Base-by-base conservation (phyloP, 2,888 invertebrate genomes). In the Apoda limacodes region DNA sequence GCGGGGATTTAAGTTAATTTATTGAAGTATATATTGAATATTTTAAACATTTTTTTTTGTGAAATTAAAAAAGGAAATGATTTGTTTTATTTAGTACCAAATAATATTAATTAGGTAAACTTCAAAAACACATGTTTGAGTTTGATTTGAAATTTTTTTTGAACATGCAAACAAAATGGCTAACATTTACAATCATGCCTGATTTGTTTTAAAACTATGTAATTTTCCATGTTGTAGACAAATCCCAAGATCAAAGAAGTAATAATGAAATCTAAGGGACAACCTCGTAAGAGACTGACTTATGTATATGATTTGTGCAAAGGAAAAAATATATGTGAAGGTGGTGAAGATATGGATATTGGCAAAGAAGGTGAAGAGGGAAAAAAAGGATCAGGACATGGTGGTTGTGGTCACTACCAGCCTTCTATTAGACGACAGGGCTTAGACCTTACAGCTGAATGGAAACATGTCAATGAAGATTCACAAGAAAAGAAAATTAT, bases 401-500 rank as follows among this genome's bases (percentile, higher is more conserved):
- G 98, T 30, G 99, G 99, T 54, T 99, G 99, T 75, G 99, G 99
- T 49, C 88, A 98, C 46, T 98, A 95, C 59, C 99, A 99, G 62
- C 99, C 99, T 1, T 93, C 90, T 31, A 92, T 98, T 29, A 84
- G 93, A 37, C 82, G 97, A 34, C 85, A 87, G 20, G 98, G 98
- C 0, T 81, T 99, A 24, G 98, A 99, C 52, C 82, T 99, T 22
- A 88, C 91, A 1, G 98, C 98, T 1, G 98, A 99, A 72, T 99
- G 99, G 99, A 99, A 96, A 71, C 92, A 98, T 65, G 88, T 94
- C 0, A 99, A 99, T 71, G 99, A 99, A 78, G 98, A 99, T 56
- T 92, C 95, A 4, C 98, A 98, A 71, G 97, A 99, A 61, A 92
- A 93, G 60, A 98, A 99, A 71, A 95, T 97, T 10, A 80, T 85